These are phyloP conservation scores for Cyprinus carpio DNA, from an alignment of 2,113 vertebrate species.

Conservation along the genomic window DNA sequence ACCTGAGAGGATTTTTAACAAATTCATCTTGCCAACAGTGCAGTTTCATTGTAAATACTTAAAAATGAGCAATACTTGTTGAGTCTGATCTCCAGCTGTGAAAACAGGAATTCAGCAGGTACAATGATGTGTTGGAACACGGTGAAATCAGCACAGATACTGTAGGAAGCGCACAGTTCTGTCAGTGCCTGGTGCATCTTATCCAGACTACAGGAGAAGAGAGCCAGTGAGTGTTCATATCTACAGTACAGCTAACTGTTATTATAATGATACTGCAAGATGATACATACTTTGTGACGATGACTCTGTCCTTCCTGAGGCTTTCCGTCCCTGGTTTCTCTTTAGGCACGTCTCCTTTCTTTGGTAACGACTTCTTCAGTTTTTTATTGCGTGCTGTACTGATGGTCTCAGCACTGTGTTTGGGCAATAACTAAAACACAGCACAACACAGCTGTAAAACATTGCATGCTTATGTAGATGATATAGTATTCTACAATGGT, in stretches of 20 bases:
- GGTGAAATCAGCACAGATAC: conserved; percentile 74
- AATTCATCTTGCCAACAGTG: neutral
- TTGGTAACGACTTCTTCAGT: conserved; percentile 74
- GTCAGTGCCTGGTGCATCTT: conserved; percentile 85
- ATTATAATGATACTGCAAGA: neutral
- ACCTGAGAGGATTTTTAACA: conserved; percentile 1
- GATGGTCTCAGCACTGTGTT: conserved; percentile 86
- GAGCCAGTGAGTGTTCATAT: neutral
- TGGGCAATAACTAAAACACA: conserved; percentile 82
- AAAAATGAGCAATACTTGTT: conserved; percentile 74
- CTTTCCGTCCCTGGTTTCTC: conserved; percentile 91
- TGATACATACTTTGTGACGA: conserved; percentile 85
- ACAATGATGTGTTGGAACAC: conserved; percentile 84
- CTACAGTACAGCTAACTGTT: neutral
- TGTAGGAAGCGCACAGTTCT: conserved; percentile 83
- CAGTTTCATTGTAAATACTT: neutral
- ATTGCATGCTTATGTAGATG: neutral
- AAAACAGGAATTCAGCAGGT: conserved; percentile 86
- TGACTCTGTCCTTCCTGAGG: conserved; percentile 82
- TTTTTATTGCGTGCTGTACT: conserved; percentile 86
- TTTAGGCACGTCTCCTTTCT: conserved; percentile 81
- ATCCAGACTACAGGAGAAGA: conserved; percentile 79
- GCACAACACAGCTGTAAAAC: neutral
- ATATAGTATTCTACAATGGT: neutral
- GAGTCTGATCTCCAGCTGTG: conserved; percentile 84